A percentile compares a stretch with the other conserved stretches of the same genome.
phyloP scores from a whole-genome alignment of 1,140 invertebrate species.

The Cardiocondyla obscurior region DNA sequence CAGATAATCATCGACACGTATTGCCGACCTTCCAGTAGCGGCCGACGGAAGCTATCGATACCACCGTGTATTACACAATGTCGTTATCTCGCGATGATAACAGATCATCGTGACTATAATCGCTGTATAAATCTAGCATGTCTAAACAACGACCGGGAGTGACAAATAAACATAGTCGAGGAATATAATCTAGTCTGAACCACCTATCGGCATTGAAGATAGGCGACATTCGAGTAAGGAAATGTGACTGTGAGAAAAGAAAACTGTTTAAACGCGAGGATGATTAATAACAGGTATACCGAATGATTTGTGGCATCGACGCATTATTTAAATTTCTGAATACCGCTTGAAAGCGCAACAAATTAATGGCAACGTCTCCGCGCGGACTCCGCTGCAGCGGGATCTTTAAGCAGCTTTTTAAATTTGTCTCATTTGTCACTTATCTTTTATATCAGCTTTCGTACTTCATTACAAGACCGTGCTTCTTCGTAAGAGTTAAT shows the following conservation, averaged over 20 bases:
- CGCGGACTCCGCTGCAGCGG: too few species aligned
- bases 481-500: not conserved
- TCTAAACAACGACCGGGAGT: constrained; percentile 65
- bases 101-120: constrained; percentile 61
- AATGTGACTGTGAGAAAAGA: not conserved
- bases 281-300: not conserved
- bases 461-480: not conserved
- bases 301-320: not conserved
- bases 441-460: not conserved
- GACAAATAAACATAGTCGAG: constrained; percentile 50
- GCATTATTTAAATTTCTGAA: not conserved
- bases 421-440: not conserved
- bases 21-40: constrained; percentile 42
- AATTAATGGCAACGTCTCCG: not conserved
- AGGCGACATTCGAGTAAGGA: not conserved
- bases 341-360: not conserved
- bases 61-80: constrained; percentile 17
- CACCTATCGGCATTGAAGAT: not conserved
- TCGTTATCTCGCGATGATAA: constrained; percentile 59
- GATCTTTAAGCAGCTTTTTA: constrained; percentile 8
- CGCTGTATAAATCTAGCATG: constrained; percentile 32
- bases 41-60: constrained; percentile 21
- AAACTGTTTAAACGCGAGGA: not conserved
- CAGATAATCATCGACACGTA: constrained; percentile 70
- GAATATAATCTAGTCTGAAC: not conserved